These are phyloP conservation scores for Actinia equina DNA, from an alignment of 64 coral and sea anemone genomes.

Conservation along the genomic window DNA sequence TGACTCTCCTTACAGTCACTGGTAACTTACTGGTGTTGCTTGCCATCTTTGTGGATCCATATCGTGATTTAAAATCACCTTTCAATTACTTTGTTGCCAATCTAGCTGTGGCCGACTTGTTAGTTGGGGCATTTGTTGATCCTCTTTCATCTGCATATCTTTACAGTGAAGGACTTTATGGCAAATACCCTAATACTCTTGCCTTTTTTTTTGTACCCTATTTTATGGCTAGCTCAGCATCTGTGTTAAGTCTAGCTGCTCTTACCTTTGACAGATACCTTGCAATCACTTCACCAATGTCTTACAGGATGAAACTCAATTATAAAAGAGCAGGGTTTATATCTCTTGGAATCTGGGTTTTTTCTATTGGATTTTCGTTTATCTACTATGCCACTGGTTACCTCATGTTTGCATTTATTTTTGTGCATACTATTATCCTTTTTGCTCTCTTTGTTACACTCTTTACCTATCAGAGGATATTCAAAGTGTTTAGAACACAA, in stretches of 20 bases:
- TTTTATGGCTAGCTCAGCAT: too few relatives aligned
- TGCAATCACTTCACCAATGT: conserved; percentile 52
- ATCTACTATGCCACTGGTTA: conserved; percentile 39
- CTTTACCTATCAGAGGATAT: conserved; percentile 51
- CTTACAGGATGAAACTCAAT: too few relatives aligned
- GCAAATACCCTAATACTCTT: too few relatives aligned
- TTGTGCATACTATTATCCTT: too few relatives aligned
- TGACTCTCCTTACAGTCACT: too few relatives aligned
- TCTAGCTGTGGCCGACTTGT: conserved; percentile 68
- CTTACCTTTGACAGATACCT: conserved; percentile 63
- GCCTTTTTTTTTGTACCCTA: too few relatives aligned
- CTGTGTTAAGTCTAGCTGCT: conserved; percentile 46
- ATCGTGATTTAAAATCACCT: conserved; percentile 64
- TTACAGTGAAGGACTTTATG: too few relatives aligned
- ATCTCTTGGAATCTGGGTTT: too few relatives aligned
- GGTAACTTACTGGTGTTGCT: too few relatives aligned
- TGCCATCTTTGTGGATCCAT: conserved; percentile 53
- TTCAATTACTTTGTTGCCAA: conserved; percentile 81
- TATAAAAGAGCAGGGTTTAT: too few relatives aligned
- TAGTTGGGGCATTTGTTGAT: conserved; percentile 58
- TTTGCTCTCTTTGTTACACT: background rate
- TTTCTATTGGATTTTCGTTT: conserved; percentile 47
- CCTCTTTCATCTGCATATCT: too few relatives aligned
- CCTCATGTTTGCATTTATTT: too few relatives aligned
- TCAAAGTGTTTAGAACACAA: background rate